Conservation (phyloP, 2,797 vertebrate genomes). For the Etheostoma perlongum region DNA sequence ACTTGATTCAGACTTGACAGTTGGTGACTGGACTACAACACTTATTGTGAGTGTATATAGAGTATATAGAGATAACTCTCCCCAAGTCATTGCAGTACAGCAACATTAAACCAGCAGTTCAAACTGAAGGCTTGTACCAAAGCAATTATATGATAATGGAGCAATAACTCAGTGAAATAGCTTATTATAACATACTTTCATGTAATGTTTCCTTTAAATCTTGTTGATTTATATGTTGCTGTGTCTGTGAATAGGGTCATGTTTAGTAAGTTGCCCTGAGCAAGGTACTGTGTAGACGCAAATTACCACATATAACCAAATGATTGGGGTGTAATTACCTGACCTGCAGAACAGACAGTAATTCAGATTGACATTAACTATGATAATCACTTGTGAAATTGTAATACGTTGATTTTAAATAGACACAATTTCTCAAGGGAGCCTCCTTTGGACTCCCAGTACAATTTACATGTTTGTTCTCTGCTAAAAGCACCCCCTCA, state of each 20-base stretch:
- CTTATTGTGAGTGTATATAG: background rate
- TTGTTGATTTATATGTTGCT: conserved; percentile 7
- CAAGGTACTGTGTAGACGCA: background rate
- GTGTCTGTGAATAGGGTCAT: conserved; percentile 17
- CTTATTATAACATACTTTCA: background rate
- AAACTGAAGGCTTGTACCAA: conserved; percentile 1
- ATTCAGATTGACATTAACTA: conserved; percentile 42
- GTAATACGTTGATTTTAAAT: conserved; percentile 23
- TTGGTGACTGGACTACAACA: too few species aligned
- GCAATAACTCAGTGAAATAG: background rate
- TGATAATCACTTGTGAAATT: conserved; percentile 38
- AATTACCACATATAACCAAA: conserved; percentile 22
- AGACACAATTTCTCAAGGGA: conserved; percentile 15
- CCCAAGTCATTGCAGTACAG: background rate
- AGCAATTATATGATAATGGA: conserved; percentile 14
- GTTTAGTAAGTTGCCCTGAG: background rate
- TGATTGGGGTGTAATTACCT: conserved; percentile 19
- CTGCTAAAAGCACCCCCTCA: background rate
- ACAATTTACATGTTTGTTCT: conserved; percentile 8
- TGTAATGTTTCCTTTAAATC: background rate
- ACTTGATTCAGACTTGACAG: too few species aligned
- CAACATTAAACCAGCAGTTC: background rate
- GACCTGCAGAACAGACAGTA: conserved; percentile 1
- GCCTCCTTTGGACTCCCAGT: background rate
- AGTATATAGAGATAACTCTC: background rate